Base-by-base conservation (phyloP, 2,888 invertebrate species). In the Cristatella mucedo region DNA sequence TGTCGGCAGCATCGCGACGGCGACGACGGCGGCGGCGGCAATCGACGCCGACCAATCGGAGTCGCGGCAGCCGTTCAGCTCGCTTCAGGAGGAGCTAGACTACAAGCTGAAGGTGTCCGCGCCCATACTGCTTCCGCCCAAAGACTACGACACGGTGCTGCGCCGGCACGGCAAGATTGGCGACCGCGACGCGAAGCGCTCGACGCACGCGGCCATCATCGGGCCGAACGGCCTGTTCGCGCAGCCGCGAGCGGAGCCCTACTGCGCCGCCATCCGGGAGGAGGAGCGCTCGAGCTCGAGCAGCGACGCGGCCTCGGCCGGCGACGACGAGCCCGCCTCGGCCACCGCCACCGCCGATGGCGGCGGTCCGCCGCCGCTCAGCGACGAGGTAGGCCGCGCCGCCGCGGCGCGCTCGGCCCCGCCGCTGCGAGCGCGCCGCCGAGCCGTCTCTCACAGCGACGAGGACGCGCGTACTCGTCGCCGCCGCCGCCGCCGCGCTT, bases 71-170 rank as follows among this genome's bases (percentile, higher is more conserved):
- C 71, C 86, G 6, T 89, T 86, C 62, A 86, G 87, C 61, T 85
- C 85, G 29, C 71, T 91, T 48, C 85, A 87, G 1, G 86, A 86
- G 0, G 93, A 93, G 59, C 67, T 93, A 49, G 76, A 86, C 50
- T 78, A 77, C 42, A 80, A 81, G 59, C 67, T 84, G 39, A 59
- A 51, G 21, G 40, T 53, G 29, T 49, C 51, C 22, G 54, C 54
- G 4, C 87, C 87, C 0, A 76, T 91, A 39, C 72, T 91, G 18
- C 69, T 91, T 45, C 91, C 91, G 0, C 89, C 91, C 0, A 73
- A 85, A 21, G 91, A 91, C 66, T 91, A 91, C 69, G 89, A 91
- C 66, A 87, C 87, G 1, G 80, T 85, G 2, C 82, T 82, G 59
- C 73, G 82, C 40, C 77, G 74, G 44, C 73, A 78, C 45, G 82